These are phyloP conservation scores for Coptodon rendalli DNA, from an alignment of 2,113 vertebrate species.

Conservation along the genomic window DNA sequence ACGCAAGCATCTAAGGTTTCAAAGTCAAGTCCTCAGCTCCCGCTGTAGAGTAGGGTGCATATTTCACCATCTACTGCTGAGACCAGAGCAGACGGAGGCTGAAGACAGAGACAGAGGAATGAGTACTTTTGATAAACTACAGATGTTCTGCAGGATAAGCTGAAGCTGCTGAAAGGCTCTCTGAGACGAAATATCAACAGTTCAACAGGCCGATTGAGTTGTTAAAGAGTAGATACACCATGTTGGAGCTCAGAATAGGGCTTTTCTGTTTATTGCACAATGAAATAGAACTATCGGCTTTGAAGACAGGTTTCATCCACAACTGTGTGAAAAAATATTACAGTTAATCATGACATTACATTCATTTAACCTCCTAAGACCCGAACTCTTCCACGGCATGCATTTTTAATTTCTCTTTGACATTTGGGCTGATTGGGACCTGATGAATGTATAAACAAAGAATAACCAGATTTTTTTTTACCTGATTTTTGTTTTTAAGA, in stretches of 20 bases:
- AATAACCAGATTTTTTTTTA: background rate
- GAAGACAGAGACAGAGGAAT: constrained; percentile 60
- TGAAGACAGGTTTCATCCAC: background rate
- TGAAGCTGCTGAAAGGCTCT: constrained; percentile 61
- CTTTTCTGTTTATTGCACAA: background rate
- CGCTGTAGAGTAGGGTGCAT: constrained; percentile 75
- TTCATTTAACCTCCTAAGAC: background rate
- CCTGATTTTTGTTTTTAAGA: too few species aligned
- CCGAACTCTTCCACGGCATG: fast-evolving
- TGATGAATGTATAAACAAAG: background rate
- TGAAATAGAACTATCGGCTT: fast-evolving
- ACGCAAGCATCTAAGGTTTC: constrained; percentile 76
- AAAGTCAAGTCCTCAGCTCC: constrained; percentile 76
- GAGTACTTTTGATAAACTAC: constrained; percentile 77
- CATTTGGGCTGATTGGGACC: fast-evolving
- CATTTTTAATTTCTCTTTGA: background rate
- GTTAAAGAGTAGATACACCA: background rate
- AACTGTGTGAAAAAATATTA: background rate
- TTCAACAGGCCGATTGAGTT: background rate
- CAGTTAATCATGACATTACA: background rate
- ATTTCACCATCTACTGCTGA: constrained; percentile 64
- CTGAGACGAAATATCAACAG: constrained; percentile 60
- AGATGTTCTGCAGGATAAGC: constrained; percentile 78
- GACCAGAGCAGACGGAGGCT: constrained; percentile 72
- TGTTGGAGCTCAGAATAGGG: background rate